phyloP scores from a whole-genome alignment of 2,888 invertebrate genomes.

The Cheilosia urbana region DNA sequence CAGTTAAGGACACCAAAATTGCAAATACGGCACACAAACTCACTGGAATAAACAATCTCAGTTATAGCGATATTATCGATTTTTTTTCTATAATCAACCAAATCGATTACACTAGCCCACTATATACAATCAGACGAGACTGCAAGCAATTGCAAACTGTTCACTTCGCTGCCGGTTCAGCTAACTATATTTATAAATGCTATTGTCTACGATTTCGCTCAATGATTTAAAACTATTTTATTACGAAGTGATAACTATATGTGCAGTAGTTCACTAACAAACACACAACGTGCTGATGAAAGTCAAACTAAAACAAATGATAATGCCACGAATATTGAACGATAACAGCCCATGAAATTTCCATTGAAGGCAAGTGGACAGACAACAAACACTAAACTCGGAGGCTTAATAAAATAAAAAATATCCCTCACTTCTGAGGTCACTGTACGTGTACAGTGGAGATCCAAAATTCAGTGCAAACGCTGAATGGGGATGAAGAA shows the following conservation, averaged over 20 bases:
- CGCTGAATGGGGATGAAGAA: neutral
- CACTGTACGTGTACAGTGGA: conserved; percentile 20
- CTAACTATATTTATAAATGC: conserved; percentile 56
- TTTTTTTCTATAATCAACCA: conserved; percentile 40
- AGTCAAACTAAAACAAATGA: conserved; percentile 57
- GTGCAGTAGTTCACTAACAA: conserved; percentile 38
- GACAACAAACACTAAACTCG: conserved; percentile 36
- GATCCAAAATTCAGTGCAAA: neutral
- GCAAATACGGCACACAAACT: conserved; percentile 19
- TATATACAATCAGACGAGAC: conserved; percentile 27
- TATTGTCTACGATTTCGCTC: conserved; percentile 15
- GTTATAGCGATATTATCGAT: conserved; percentile 37
- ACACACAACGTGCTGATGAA: conserved; percentile 31
- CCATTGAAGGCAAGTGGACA: conserved; percentile 31
- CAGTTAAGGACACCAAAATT: conserved; percentile 37
- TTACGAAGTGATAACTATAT: conserved; percentile 63
- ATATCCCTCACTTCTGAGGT: conserved; percentile 44
- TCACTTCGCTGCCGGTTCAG: conserved; percentile 25
- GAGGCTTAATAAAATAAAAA: conserved; percentile 47
- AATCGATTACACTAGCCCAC: conserved; percentile 46
- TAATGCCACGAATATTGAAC: conserved; percentile 53
- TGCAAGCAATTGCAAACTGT: conserved; percentile 62
- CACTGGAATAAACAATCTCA: conserved; percentile 49
- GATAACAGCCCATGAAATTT: conserved; percentile 61
- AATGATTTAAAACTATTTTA: conserved; percentile 57